Base-by-base conservation (phyloP, 2,888 invertebrate genomes). In the Melieria crassipennis region DNA sequence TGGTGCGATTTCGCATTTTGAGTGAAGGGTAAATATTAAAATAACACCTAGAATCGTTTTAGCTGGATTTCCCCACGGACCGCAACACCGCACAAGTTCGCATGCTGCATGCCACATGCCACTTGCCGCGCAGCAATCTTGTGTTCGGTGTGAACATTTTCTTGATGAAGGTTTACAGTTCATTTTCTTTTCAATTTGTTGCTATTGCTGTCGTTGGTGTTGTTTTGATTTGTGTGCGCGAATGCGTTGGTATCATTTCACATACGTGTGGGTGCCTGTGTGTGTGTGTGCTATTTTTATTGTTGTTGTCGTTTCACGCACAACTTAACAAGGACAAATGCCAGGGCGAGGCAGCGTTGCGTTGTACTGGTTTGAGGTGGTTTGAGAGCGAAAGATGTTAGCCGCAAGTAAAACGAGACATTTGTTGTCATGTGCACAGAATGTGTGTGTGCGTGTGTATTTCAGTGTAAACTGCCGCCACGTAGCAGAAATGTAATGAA, bases 101-200 rank as follows among this genome's bases (percentile, higher is more conserved):
- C 30, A 30, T 30, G 3, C 30, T 30, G 16, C 16, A 16, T 16
- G 30, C 30, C 30, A 60, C 57, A 66, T 66, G 66, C 66, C 58
- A 58, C 56, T 45, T 65, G 65, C 47, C 65, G 46, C 65, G 42
- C 7, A 56, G 42, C 65, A 52, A 65, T 55, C 65, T 4, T 47
- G 30, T 10, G 46, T 10, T 16, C 56, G 16, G 45, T 11, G 11
- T 11, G 3, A 66, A 66, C 50, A 30, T 30, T 13, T 58, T 42
- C 66, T 66, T 66, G 66, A 58, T 66, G 66, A 60, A 66, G 66
- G 66, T 66, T 66, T 58, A 66, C 66, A 66, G 58, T 66, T 66
- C 66, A 66, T 66, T 66, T 66, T 66, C 48, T 66, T 66, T 66
- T 66, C 66, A 66, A 66, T 68, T 68, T 65, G 46, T 64, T 64